Base-by-base conservation (phyloP, 2,888 invertebrate species). In the Athrips mouffetella region DNA sequence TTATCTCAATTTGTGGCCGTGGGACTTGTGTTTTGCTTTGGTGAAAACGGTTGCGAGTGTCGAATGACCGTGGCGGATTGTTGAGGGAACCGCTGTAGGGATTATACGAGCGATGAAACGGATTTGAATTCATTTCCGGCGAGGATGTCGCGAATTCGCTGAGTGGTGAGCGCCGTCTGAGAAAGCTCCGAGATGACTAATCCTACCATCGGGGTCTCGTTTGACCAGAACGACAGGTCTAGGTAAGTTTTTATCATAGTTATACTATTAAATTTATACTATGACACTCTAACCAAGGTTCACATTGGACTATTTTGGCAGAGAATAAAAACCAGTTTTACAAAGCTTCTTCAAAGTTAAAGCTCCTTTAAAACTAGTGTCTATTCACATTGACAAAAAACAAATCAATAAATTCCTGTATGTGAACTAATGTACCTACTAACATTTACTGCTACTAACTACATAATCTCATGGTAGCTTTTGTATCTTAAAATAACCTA, bases 211-310 rank as follows among this genome's bases (percentile, higher is more conserved):
- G 92, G 92, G 75, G 90, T 90, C 69, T 89, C 91, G 49, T 93
- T 93, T 76, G 93, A 93, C 81, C 91, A 91, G 60, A 90, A 91
- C 84, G 92, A 92, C 70, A 91, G 90, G 85, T 89, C 90, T 78
- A 92, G 92, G 92, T 83, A 42, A 39, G 33, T 10, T 33, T 46
- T 23, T 5, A n/a, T 11, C 33, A 15, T n/a, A 33, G 33, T 15
- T 37, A 10, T 10, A 21, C 20, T 11, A 1, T 21, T 3, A 10
- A 10, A 21, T 5, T 4, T 13, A 31, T 2, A 8, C 27, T 25
- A 27, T 10, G 15, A 37, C 37, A 20, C 2, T 33, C 15, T 37
- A 37, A 21, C 37, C 37, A 21, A 37, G n/a, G n/a, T n/a, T n/a
- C n/a, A n/a, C n/a, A n/a, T n/a, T n/a, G n/a, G n/a, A n/a, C n/a